Evolutionary conservation across 2,113 vertebrate genomes (phyloP).

Genomic region (Plecotus auritus): DNA sequence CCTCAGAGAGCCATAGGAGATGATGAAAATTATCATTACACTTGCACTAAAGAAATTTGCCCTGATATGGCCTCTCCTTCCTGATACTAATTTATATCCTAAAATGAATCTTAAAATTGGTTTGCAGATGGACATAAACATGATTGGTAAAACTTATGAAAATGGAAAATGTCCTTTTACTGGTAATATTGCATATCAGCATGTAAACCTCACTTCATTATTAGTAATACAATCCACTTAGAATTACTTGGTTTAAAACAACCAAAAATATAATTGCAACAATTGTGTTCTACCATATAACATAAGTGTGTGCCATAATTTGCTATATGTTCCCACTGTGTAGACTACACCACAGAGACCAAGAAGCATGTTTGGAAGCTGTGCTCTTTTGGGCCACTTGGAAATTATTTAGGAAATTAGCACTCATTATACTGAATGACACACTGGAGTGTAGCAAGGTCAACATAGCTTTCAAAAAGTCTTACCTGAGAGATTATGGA

Average conservation of each 20-base stretch:
- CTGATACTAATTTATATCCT: neutral
- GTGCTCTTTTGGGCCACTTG: neutral
- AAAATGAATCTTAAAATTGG: neutral
- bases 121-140: neutral
- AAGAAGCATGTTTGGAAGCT: neutral
- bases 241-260: conserved; percentile 28
- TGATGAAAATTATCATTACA: neutral
- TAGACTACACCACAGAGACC: neutral
- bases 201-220: neutral
- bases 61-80: neutral
- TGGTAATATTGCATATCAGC: neutral
- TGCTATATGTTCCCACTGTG: neutral
- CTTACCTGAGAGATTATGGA: neutral
- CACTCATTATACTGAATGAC: neutral
- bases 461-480: neutral
- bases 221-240: neutral
- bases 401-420: neutral
- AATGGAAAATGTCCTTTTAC: neutral
- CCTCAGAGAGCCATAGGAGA: neutral
- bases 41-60: neutral
- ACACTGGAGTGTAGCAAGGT: neutral
- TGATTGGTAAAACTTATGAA: neutral
- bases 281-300: neutral
- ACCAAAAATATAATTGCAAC: neutral
- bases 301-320: neutral